Conservation (phyloP, 1,140 invertebrate genomes). For the Lanistes nyassanus region DNA sequence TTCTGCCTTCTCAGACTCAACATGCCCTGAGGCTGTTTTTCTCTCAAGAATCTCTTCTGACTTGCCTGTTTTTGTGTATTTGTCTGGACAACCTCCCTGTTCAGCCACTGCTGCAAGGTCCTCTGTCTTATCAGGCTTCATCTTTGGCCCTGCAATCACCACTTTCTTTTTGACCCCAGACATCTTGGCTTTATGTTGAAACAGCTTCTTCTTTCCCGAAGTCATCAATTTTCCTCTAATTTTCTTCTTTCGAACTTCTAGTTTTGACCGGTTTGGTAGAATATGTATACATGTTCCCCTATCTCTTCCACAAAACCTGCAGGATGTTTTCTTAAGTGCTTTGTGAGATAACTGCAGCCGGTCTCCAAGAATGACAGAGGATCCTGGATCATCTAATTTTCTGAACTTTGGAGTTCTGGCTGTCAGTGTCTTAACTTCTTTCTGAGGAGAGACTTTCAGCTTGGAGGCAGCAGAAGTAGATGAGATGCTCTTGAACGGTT, state of each 20-base stretch:
- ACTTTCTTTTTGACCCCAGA: background rate
- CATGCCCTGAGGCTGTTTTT: too few relatives aligned
- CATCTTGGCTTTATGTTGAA: background rate
- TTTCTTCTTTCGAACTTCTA: background rate
- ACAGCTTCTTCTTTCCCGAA: background rate
- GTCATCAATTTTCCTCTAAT: background rate
- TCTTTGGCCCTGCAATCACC: background rate
- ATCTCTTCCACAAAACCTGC: slow-evolving; percentile 5
- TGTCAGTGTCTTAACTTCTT: background rate
- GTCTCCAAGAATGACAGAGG: background rate
- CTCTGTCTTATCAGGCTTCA: background rate
- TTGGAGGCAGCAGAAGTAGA: background rate
- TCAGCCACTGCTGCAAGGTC: too few relatives aligned
- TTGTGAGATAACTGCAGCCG: background rate
- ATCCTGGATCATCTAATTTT: background rate
- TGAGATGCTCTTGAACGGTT: background rate
- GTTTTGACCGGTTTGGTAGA: background rate
- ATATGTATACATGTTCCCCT: slow-evolving; percentile 3
- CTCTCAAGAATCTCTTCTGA: too few relatives aligned
- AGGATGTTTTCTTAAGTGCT: background rate
- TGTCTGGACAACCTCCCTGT: too few relatives aligned
- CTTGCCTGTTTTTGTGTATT: too few relatives aligned
- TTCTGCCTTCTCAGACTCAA: too few relatives aligned
- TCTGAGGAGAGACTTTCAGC: background rate
- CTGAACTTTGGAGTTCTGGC: background rate